Conservation (phyloP, 2,113 vertebrate species). For the Etia nguti region DNA sequence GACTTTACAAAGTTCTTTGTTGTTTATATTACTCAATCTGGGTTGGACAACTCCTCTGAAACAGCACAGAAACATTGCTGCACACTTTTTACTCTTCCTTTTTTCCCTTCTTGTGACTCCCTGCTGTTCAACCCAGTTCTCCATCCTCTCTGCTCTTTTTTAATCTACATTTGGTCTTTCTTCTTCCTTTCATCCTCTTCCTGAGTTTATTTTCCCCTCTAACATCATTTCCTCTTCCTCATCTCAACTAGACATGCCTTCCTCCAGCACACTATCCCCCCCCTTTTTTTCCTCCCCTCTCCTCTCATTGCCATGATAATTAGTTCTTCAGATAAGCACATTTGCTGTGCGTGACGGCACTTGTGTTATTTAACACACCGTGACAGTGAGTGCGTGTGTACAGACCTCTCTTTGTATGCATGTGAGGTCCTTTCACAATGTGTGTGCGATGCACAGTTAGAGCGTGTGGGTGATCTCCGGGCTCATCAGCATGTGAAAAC, state of each 20-base stretch:
- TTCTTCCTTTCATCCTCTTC: neutral
- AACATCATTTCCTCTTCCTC: neutral
- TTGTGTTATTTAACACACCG: slow-evolving; percentile 19
- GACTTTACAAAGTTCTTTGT: neutral
- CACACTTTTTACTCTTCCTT: neutral
- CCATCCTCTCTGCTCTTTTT: neutral
- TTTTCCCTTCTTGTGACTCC: neutral
- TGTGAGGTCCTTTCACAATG: neutral
- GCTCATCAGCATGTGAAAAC: slow-evolving; percentile 63
- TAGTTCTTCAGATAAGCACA: slow-evolving; percentile 47
- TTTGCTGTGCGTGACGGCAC: slow-evolving; percentile 5
- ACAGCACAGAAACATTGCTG: neutral
- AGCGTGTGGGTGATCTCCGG: slow-evolving; percentile 18
- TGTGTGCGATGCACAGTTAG: slow-evolving; percentile 4
- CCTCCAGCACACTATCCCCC: neutral
- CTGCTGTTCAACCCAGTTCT: neutral
- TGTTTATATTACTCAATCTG: neutral
- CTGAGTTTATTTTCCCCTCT: neutral
- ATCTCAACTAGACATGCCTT: neutral
- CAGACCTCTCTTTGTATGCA: neutral
- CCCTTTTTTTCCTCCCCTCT: neutral
- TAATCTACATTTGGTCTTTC: neutral
- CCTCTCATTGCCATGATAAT: slow-evolving; percentile 40
- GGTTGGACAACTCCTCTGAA: neutral
- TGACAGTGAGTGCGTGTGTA: neutral